These are phyloP conservation scores for Oreortyx pictus DNA, from an alignment of 2,797 vertebrate species.

Conservation along the genomic window DNA sequence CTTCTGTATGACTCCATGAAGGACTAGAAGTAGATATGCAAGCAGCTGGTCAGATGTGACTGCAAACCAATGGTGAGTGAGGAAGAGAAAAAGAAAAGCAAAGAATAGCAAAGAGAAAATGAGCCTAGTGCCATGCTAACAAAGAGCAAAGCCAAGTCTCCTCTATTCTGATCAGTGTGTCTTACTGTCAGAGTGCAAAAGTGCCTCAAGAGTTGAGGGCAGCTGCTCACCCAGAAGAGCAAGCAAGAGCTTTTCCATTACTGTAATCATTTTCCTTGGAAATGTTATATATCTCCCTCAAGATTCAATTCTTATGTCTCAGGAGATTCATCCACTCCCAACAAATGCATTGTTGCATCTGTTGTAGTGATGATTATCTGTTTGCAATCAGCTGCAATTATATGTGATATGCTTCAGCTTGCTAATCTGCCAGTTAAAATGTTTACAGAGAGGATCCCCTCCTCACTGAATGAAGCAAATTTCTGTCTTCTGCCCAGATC, in stretches of 20 bases:
- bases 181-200: not conserved
- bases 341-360: not conserved
- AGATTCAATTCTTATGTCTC: not conserved
- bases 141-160: not conserved
- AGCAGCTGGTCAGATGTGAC: not conserved
- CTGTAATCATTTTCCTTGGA: not conserved
- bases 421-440: not conserved
- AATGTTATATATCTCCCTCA: not conserved
- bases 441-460: not conserved
- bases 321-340: not conserved
- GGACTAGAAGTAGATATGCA: not conserved
- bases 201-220: not conserved
- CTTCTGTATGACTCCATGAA: not conserved
- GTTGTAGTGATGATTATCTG: not conserved
- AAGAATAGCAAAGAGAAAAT: not conserved
- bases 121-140: fast-evolving
- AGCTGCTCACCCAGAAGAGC: not conserved
- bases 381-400: not conserved
- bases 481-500: not conserved
- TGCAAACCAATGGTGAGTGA: not conserved
- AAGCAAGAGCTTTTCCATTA: not conserved
- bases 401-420: not conserved
- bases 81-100: not conserved
- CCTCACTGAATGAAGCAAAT: not conserved
- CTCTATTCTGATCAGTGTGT: not conserved